A percentile compares a stretch with the other conserved stretches of the same genome.
Evolutionary conservation across 2,797 vertebrate genomes (phyloP).

Genomic region (Alfaro cultratus): DNA sequence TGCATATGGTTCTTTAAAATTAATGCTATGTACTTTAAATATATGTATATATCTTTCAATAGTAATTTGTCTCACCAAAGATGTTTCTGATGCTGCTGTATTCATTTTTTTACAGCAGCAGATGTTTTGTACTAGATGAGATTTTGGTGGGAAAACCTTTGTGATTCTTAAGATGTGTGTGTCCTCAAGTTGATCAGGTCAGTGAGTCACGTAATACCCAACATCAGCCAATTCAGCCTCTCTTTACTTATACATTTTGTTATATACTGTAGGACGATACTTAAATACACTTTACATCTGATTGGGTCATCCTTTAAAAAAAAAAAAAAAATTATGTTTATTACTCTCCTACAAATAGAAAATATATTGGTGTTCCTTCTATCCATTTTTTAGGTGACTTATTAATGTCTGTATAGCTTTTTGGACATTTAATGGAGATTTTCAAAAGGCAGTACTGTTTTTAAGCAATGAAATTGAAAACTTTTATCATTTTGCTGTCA

Average conservation of each 20-base stretch:
- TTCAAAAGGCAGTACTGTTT: neutral
- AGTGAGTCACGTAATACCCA: neutral
- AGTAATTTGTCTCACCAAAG: too few species aligned
- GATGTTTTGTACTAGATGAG: too few species aligned
- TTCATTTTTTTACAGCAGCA: too few species aligned
- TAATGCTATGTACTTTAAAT: too few species aligned
- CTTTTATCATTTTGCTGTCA: neutral
- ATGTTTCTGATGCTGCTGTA: too few species aligned
- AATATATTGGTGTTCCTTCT: neutral
- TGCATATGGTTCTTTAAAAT: neutral
- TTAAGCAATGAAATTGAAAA: neutral
- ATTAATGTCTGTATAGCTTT: slow-evolving; percentile 19
- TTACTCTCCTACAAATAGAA: neutral
- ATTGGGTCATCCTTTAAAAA: neutral
- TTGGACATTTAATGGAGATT: neutral
- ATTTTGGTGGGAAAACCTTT: neutral
- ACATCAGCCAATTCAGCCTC: neutral
- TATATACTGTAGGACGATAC: neutral
- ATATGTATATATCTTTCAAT: too few species aligned
- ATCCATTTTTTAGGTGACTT: neutral
- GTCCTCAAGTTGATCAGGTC: neutral
- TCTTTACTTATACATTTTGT: neutral
- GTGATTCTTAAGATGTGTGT: neutral
- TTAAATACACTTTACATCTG: neutral
- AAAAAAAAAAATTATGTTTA: neutral